A percentile compares a stretch with the other conserved stretches of the same genome.
These are phyloP conservation scores for Himalopsyche tibetana DNA, from an alignment of 2,888 invertebrate genomes.

Conservation along the genomic window DNA sequence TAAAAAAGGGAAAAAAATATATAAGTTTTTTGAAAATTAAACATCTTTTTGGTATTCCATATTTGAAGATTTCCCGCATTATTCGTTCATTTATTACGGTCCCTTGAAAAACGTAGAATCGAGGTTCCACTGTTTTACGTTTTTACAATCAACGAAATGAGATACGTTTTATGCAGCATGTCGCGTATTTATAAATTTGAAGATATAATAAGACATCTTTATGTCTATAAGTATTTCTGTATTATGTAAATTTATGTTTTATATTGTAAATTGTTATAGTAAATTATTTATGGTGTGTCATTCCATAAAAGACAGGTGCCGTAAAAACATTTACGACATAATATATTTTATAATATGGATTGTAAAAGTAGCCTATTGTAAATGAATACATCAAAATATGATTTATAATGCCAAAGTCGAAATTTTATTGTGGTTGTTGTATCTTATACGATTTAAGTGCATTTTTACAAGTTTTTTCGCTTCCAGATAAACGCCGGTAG, in stretches of 20 bases:
- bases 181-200: background rate
- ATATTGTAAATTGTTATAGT: background rate
- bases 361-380: slow-evolving; percentile 9
- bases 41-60: no score
- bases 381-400: slow-evolving; percentile 29
- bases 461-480: no score
- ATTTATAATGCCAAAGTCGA: slow-evolving; percentile 12
- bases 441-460: no score
- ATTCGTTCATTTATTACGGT: no score
- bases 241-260: background rate
- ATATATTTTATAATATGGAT: slow-evolving; percentile 34
- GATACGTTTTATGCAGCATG: background rate
- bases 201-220: background rate
- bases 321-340: slow-evolving; percentile 27
- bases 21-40: no score
- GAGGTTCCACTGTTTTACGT: no score
- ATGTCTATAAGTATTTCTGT: background rate
- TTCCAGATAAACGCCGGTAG: no score
- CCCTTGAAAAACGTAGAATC: no score
- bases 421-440: background rate
- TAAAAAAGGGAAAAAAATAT: no score
- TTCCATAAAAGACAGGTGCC: slow-evolving; percentile 21
- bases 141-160: background rate
- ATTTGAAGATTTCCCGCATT: no score
- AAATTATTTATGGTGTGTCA: slow-evolving; percentile 14